Percentiles rank a stretch among this genome's conserved stretches.
Evolutionary conservation across 2,113 vertebrate species (phyloP).

Genomic region (Lanius collurio): DNA sequence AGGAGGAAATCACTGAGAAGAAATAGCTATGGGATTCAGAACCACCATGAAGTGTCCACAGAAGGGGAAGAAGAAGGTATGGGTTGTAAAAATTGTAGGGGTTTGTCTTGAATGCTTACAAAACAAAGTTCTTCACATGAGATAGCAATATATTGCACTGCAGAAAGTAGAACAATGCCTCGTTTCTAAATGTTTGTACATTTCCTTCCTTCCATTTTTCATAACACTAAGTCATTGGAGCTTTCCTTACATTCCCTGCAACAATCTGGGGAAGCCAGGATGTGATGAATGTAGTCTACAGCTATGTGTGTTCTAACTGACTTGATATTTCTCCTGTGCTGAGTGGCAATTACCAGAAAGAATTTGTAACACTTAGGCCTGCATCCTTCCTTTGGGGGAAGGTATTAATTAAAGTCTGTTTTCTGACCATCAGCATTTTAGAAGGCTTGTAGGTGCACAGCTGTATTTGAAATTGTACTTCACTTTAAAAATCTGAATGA

Average conservation of each 20-base stretch:
- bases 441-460: neutral
- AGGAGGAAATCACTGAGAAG: constrained; percentile 91
- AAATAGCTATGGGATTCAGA: constrained; percentile 90
- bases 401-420: neutral
- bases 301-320: neutral
- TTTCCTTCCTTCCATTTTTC: neutral
- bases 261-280: neutral
- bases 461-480: neutral
- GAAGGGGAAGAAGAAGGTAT: constrained; percentile 92
- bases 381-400: neutral
- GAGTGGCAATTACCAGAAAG: neutral
- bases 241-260: neutral
- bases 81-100: constrained; percentile 48
- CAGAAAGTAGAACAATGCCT: neutral
- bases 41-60: constrained; percentile 92
- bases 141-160: neutral
- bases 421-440: neutral
- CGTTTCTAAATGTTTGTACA: neutral
- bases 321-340: neutral
- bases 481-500: neutral
- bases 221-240: neutral
- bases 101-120: neutral
- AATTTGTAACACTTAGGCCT: neutral
- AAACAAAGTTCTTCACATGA: neutral
- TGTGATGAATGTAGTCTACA: neutral